A percentile compares a stretch with the other conserved stretches of the same genome.
Evolutionary conservation across 2,888 invertebrate species (phyloP).

Genomic region (Mechanitis messenoides): DNA sequence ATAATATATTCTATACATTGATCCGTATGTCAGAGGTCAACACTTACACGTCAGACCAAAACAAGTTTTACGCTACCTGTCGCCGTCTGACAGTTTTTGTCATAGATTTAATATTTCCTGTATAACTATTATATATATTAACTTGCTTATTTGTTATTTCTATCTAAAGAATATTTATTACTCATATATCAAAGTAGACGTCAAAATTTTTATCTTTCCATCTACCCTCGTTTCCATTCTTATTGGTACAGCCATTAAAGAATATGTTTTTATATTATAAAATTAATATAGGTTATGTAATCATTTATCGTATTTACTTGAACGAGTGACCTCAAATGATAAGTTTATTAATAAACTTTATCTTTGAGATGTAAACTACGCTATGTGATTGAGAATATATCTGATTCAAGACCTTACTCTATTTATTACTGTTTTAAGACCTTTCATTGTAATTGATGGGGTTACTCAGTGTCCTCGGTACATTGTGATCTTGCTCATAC

Average conservation of each 20-base stretch:
- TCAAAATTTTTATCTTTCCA: too few relatives aligned
- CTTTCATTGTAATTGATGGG: neutral
- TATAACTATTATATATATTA: too few relatives aligned
- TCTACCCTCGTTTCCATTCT: too few relatives aligned
- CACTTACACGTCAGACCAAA: neutral
- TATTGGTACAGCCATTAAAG: neutral
- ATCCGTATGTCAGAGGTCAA: neutral
- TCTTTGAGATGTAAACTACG: slow-evolving; percentile 18
- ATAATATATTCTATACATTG: neutral
- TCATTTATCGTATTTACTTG: slow-evolving; percentile 24
- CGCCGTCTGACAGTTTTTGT: too few relatives aligned
- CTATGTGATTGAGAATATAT: slow-evolving; percentile 14
- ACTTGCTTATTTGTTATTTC: too few relatives aligned
- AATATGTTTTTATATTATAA: neutral
- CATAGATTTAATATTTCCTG: too few relatives aligned
- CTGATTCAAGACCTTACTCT: slow-evolving; percentile 9
- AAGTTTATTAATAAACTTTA: slow-evolving; percentile 23
- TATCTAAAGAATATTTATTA: too few relatives aligned
- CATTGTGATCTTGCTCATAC: neutral
- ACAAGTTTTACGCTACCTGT: neutral
- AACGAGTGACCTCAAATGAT: slow-evolving; percentile 23
- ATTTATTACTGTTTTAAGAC: neutral
- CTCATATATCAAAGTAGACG: neutral
- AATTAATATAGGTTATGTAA: neutral
- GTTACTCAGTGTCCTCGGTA: neutral